Conservation (phyloP, 1,140 invertebrate species). For the Drosophila kikkawai region DNA sequence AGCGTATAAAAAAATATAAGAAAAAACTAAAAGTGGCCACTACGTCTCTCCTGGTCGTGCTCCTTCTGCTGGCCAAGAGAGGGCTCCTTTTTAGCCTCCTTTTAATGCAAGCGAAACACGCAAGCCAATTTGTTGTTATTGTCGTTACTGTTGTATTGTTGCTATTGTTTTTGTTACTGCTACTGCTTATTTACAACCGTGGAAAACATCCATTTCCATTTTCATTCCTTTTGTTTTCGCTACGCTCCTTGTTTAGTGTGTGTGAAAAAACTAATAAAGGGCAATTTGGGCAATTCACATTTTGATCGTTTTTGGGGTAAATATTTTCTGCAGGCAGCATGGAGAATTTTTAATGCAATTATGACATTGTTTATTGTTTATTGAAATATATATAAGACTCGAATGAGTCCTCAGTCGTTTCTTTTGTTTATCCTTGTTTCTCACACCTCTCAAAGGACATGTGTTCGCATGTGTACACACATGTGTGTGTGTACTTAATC, state of each 20-base stretch:
- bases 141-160: conserved; percentile 28
- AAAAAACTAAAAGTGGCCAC: conserved; percentile 68
- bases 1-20: conserved; percentile 8
- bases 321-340: conserved; percentile 40
- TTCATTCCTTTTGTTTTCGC: background rate
- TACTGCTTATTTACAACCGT: conserved; percentile 41
- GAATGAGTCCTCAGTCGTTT: background rate
- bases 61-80: conserved; percentile 36
- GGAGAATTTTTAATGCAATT: conserved; percentile 78
- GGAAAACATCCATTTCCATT: conserved; percentile 43
- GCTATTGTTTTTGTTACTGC: conserved; percentile 25
- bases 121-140: conserved; percentile 72
- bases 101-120: conserved; percentile 73
- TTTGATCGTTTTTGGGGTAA: conserved; percentile 43
- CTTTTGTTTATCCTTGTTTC: conserved; percentile 30
- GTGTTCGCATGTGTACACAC: conserved; percentile 16
- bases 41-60: conserved; percentile 8
- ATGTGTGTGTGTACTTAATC: conserved; percentile 56
- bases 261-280: conserved; percentile 83
- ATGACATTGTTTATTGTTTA: conserved; percentile 62
- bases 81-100: conserved; percentile 25
- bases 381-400: conserved; percentile 52
- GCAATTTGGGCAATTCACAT: conserved; percentile 76
- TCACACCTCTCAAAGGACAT: conserved; percentile 18
- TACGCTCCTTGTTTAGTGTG: conserved; percentile 65